These are phyloP conservation scores for Tinamus guttatus DNA, from an alignment of 2,113 vertebrate species.

Conservation along the genomic window DNA sequence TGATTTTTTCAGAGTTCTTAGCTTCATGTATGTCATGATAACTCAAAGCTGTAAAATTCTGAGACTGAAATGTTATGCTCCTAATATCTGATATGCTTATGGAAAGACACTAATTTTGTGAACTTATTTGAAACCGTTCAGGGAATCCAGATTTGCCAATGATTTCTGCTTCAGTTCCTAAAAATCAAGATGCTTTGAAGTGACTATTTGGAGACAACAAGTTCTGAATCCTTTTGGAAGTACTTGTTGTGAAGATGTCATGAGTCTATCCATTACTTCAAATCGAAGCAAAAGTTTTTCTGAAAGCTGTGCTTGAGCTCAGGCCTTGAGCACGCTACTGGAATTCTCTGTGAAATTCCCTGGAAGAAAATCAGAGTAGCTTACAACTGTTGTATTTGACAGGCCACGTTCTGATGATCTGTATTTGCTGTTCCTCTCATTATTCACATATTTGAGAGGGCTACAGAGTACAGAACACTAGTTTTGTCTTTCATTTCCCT, in stretches of 20 bases:
- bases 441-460: constrained; percentile 9
- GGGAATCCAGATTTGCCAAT: background rate
- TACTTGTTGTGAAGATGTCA: background rate
- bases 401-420: background rate
- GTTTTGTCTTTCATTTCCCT: constrained; percentile 39
- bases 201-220: background rate
- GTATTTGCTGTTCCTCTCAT: constrained; percentile 9
- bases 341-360: background rate
- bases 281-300: background rate
- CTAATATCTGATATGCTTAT: background rate
- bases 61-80: background rate
- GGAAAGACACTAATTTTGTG: background rate
- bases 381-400: background rate
- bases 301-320: background rate
- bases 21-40: background rate
- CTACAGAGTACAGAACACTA: constrained; percentile 11
- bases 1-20: background rate
- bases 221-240: background rate
- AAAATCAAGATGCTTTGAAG: background rate
- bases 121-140: background rate
- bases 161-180: background rate
- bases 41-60: background rate
- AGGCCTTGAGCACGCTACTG: background rate
- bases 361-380: background rate
- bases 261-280: background rate